These are phyloP conservation scores for Celastrina argiolus DNA, from an alignment of 2,888 invertebrate species.

Conservation along the genomic window DNA sequence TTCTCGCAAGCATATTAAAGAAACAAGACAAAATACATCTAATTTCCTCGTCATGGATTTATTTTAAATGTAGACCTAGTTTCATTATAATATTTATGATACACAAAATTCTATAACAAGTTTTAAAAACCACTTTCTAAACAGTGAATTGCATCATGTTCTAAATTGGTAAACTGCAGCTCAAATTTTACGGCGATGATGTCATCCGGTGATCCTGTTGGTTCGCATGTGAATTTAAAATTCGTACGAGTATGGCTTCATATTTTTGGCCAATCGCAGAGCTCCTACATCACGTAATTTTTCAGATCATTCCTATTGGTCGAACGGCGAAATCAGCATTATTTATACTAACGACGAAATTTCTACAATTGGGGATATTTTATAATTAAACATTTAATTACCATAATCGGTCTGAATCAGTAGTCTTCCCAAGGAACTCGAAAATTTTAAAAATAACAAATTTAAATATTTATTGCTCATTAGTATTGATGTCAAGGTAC, in stretches of 20 bases:
- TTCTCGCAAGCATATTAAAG: background rate
- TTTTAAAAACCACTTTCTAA: constrained; percentile 22
- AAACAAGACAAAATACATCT: background rate
- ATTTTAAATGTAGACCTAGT: background rate
- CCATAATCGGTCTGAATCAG: background rate
- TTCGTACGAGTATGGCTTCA: background rate
- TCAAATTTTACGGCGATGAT: constrained; percentile 21
- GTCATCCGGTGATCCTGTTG: constrained; percentile 23
- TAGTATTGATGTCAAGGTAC: constrained; percentile 16
- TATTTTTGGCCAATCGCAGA: background rate
- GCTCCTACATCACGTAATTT: constrained; percentile 1
- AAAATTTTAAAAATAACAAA: constrained; percentile 8
- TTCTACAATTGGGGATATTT: constrained; percentile 13
- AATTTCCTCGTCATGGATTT: background rate
- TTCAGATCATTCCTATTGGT: background rate
- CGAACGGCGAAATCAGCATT: background rate
- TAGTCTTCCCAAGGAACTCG: background rate
- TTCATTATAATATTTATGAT: constrained; percentile 3
- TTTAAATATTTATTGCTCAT: constrained; percentile 7
- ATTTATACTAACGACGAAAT: background rate
- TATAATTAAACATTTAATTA: constrained; percentile 1
- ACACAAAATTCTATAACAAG: constrained; percentile 11
- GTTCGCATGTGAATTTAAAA: background rate
- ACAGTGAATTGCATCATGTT: constrained; percentile 25
- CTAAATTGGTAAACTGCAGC: constrained; percentile 23